Conservation (phyloP, 1,140 invertebrate genomes). For the Drosophila obscura region DNA sequence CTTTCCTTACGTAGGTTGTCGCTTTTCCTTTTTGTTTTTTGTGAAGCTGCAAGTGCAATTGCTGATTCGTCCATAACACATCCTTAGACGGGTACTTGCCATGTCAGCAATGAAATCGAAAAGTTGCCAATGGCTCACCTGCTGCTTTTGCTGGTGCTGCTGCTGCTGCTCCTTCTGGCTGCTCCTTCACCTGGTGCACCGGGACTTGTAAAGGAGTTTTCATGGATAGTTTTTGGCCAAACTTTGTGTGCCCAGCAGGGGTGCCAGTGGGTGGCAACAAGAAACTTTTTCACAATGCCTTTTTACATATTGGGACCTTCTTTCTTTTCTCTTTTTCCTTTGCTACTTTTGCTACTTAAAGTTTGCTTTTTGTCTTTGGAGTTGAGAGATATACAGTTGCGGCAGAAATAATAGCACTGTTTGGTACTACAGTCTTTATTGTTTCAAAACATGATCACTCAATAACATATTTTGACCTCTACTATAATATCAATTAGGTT, state of each 20-base stretch:
- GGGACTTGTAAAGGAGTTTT: constrained; percentile 59
- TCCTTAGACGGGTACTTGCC: constrained; percentile 30
- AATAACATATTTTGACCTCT: no score
- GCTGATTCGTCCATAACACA: constrained; percentile 19
- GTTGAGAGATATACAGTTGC: constrained; percentile 20
- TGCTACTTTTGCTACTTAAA: constrained; percentile 77
- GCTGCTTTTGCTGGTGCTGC: constrained; percentile 30
- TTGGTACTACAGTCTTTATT: no score
- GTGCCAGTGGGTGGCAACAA: constrained; percentile 15
- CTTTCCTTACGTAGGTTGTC: constrained; percentile 1
- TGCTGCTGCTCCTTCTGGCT: constrained; percentile 32
- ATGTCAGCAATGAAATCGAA: constrained; percentile 73
- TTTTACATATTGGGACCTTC: constrained; percentile 39
- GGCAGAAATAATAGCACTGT: no score
- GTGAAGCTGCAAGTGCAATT: constrained; percentile 18
- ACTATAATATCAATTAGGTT: no score
- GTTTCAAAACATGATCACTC: no score
- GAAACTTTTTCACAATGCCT: constrained; percentile 70
- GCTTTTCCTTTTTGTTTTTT: no score
- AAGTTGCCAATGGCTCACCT: constrained; percentile 67
- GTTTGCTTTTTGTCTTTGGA: constrained; percentile 77
- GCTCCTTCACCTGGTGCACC: constrained; percentile 24
- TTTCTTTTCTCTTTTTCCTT: constrained; percentile 11
- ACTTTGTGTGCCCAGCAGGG: constrained; percentile 62
- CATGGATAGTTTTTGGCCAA: constrained; percentile 69